Conservation (phyloP, 64 coral and sea anemone species). For the Trachythela sp. region DNA sequence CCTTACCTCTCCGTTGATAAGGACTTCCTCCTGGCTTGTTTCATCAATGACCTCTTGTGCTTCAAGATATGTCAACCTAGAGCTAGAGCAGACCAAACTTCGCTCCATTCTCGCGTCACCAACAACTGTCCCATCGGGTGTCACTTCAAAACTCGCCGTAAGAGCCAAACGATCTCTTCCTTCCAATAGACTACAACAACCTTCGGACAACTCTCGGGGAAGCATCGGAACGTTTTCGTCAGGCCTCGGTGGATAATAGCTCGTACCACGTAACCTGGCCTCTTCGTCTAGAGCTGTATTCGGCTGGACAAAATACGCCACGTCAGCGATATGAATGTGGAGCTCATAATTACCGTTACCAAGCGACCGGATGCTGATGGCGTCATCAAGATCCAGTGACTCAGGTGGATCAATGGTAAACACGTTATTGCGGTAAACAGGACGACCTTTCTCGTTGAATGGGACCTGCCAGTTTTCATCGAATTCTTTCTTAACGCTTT, state of each 20-base stretch:
- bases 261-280: constrained; percentile 40
- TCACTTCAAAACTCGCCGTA: constrained; percentile 35
- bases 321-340: constrained; percentile 68
- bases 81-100: constrained; percentile 43
- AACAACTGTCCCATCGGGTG: constrained; percentile 6
- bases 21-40: not conserved
- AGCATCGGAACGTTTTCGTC: constrained; percentile 49
- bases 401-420: constrained; percentile 67
- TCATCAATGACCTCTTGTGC: constrained; percentile 26
- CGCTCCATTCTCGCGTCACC: not conserved
- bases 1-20: too few species aligned
- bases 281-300: constrained; percentile 45
- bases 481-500: not conserved
- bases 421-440: not conserved
- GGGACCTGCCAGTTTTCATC: not conserved
- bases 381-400: constrained; percentile 59
- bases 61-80: constrained; percentile 50
- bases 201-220: constrained; percentile 32
- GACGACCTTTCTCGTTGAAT: not conserved
- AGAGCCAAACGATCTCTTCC: constrained; percentile 42
- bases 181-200: constrained; percentile 54
- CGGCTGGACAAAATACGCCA: constrained; percentile 56
- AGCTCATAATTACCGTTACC: constrained; percentile 23
- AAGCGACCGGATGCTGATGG: constrained; percentile 25
- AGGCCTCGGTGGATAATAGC: constrained; percentile 25